These are phyloP conservation scores for Onychomys leucogaster DNA, from an alignment of 2,797 vertebrate genomes.

Conservation along the genomic window DNA sequence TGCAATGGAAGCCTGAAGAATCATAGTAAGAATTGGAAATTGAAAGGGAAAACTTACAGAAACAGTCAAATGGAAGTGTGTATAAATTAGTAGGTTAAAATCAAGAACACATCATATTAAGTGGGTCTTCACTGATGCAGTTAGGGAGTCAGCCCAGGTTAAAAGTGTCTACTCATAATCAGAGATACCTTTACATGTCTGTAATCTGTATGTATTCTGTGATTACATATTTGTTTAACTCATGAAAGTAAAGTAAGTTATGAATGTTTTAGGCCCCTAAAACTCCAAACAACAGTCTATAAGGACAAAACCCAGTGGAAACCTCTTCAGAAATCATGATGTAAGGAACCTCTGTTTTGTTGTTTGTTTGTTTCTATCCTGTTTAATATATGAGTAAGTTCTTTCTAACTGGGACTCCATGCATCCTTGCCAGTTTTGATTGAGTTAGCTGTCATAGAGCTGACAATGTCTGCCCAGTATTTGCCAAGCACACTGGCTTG, in stretches of 20 bases:
- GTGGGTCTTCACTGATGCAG: background rate
- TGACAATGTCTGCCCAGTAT: background rate
- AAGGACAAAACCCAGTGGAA: background rate
- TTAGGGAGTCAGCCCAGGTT: background rate
- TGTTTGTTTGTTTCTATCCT: background rate
- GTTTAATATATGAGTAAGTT: background rate
- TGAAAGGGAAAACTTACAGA: background rate
- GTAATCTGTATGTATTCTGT: too few species aligned
- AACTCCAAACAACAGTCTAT: background rate
- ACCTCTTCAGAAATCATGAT: background rate
- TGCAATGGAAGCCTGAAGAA: too few species aligned
- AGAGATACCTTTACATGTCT: background rate
- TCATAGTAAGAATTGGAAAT: fast-evolving
- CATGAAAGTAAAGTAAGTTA: fast-evolving
- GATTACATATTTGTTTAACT: background rate
- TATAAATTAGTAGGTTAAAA: background rate
- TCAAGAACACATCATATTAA: too few species aligned
- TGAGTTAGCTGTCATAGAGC: background rate
- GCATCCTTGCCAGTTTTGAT: background rate
- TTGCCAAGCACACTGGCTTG: too few species aligned
- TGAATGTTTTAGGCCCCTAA: background rate
- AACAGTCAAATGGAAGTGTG: background rate
- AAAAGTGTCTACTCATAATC: background rate
- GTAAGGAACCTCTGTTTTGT: background rate
- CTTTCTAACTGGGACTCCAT: background rate